Evolutionary conservation across 2,888 invertebrate species (phyloP).

Genomic region (Drosophila nr. perissopoda): DNA sequence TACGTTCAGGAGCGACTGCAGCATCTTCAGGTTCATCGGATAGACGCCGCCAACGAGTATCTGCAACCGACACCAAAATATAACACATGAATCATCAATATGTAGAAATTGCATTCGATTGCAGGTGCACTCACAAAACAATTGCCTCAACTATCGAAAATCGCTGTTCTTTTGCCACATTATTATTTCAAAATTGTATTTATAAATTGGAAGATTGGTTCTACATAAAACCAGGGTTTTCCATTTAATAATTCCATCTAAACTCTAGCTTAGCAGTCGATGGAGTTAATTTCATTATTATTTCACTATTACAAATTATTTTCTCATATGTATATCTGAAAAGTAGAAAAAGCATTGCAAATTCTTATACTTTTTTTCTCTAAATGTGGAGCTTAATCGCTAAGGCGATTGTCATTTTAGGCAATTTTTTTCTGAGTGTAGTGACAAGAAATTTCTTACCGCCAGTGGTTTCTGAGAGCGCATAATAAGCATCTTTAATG

Average conservation of each 20-base stretch:
- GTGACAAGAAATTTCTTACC: constrained; percentile 46
- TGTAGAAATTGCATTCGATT: not conserved
- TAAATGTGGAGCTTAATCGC: no score
- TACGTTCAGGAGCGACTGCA: constrained; percentile 77
- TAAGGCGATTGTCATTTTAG: not conserved
- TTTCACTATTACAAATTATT: not conserved
- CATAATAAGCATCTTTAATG: constrained; percentile 72
- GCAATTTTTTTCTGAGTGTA: not conserved
- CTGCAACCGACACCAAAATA: constrained; percentile 45
- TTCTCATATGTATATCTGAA: not conserved
- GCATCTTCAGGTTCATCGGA: constrained; percentile 79
- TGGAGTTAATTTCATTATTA: no score
- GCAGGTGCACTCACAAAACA: not conserved
- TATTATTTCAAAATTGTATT: not conserved
- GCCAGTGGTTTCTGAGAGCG: constrained; percentile 75
- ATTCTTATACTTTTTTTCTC: not conserved
- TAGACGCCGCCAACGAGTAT: constrained; percentile 77
- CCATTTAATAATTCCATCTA: not conserved
- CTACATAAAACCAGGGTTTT: not conserved
- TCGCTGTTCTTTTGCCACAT: not conserved
- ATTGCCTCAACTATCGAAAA: not conserved
- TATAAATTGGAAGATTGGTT: not conserved
- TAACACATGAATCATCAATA: constrained; percentile 19
- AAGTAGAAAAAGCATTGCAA: not conserved
- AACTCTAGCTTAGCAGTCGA: no score